Evolutionary conservation across 2,797 vertebrate species (phyloP), one percentile per base, ranked within the genome.

Genomic region (Aplochiton taeniatus): DNA sequence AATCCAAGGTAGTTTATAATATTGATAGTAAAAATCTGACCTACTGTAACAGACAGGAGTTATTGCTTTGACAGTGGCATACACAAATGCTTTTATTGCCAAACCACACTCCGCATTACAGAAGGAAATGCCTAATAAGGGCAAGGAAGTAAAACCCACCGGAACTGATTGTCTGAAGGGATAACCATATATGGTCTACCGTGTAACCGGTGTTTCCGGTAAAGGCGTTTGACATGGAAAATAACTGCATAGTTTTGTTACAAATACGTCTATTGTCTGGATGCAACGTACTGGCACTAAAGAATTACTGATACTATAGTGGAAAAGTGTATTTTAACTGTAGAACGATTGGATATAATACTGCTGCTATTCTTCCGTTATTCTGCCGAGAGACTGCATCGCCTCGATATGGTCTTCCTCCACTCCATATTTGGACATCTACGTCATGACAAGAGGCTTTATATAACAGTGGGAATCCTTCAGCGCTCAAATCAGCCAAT

Each of bases 351-450:
- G 31, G 31, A 31, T 31, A 31, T 31, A 31, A 31, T 6, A 31
- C 3, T 6, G 31, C 31, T 31, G 3, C 2, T 6, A 31, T 31
- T 62, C 12, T 14, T 44, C 20, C 41, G 48, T 43, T 51, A 58
- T 61, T 42, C 52, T 8, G 8, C n/a, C 41, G 55, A 89, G 82
- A 91, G 88, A 20, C 87, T 79, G 76, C 70, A 76, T 78, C 84
- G 85, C 78, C 96, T 95, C 97, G 89, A 96, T 93, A 88, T 96
- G 96, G 96, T 93, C 94, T 96, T 96, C 95, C 95, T 92, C 77
- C 89, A 72, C 60, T 81, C 95, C 95, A 91, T 87, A 94, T 95
- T 91, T 93, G 94, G 94, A 84, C 89, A 95, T 90, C 83, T 96
- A 96, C 96, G 96, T 98, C 96, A 98, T 87, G 71, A 74, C 79